Evolutionary conservation across 1,140 invertebrate species (phyloP).

Genomic region (Pogonognathellus flavescens): DNA sequence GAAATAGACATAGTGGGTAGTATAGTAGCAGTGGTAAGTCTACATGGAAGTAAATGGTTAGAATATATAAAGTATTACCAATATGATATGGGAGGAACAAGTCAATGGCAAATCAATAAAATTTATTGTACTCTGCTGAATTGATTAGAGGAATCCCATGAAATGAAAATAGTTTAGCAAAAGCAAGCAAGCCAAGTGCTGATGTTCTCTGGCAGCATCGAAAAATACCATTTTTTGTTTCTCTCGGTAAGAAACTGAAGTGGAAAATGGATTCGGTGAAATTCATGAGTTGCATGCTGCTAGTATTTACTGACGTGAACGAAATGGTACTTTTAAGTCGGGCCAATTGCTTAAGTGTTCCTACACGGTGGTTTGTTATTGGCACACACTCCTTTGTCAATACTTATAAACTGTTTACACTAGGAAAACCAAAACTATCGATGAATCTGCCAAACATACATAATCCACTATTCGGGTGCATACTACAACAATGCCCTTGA

Average conservation of each 20-base stretch:
- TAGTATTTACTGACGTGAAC: not conserved
- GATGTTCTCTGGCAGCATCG: not conserved
- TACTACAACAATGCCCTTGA: no score
- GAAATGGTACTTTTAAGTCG: not conserved
- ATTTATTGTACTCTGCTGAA: conserved; percentile 66
- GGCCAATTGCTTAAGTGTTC: not conserved
- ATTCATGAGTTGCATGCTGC: conserved; percentile 17
- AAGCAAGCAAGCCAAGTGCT: conserved; percentile 18
- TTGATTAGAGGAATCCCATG: conserved; percentile 64
- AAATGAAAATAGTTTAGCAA: conserved; percentile 58
- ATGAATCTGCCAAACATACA: no score
- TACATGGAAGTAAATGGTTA: not conserved
- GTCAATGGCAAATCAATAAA: conserved; percentile 66
- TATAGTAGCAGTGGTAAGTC: not conserved
- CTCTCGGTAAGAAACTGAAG: conserved; percentile 10
- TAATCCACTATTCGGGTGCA: no score
- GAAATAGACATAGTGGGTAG: no score
- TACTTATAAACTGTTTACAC: no score
- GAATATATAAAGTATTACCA: not conserved
- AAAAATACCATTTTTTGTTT: conserved; percentile 17
- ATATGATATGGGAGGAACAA: conserved; percentile 34
- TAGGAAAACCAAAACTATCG: no score
- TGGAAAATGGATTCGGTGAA: conserved; percentile 2
- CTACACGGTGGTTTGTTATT: no score
- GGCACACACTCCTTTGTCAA: no score